Conservation (phyloP, 2,888 invertebrate species). For the Melinaea menophilus region DNA sequence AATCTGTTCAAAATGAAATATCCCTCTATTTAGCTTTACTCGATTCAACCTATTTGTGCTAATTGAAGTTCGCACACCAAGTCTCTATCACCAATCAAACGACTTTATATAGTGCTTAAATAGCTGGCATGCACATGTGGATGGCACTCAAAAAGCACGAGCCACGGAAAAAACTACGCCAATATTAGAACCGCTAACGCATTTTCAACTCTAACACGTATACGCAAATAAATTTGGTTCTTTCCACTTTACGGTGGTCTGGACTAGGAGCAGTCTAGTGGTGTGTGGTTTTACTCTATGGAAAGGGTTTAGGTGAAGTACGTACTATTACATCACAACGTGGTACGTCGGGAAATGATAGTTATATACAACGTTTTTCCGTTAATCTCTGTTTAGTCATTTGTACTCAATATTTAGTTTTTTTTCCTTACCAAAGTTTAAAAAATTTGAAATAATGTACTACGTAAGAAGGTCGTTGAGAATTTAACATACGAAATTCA, state of each 20-base stretch:
- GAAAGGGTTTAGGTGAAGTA: neutral
- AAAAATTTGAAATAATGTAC: no score
- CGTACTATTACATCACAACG: slow-evolving; percentile 3
- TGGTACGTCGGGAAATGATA: slow-evolving; percentile 21
- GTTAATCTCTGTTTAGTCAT: no score
- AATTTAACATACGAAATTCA: neutral
- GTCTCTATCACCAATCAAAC: slow-evolving; percentile 14
- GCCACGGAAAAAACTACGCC: slow-evolving; percentile 28
- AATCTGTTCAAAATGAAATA: slow-evolving; percentile 2
- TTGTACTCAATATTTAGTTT: no score
- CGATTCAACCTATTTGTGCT: slow-evolving; percentile 14
- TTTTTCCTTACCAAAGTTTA: no score
- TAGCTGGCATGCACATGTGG: slow-evolving; percentile 32
- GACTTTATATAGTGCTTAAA: slow-evolving; percentile 14
- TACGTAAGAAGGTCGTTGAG: no score
- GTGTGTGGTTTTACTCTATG: neutral
- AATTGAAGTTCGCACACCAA: slow-evolving; percentile 20
- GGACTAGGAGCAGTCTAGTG: slow-evolving; percentile 23
- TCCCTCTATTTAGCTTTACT: slow-evolving; percentile 11
- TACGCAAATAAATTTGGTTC: slow-evolving; percentile 14
- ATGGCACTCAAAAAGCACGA: slow-evolving; percentile 36
- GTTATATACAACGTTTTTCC: no score
- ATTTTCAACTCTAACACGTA: slow-evolving; percentile 19
- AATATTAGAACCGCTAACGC: slow-evolving; percentile 24
- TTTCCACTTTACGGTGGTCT: slow-evolving; percentile 28